Conservation (phyloP, 2,888 invertebrate genomes). For the Nomada fabriciana region DNA sequence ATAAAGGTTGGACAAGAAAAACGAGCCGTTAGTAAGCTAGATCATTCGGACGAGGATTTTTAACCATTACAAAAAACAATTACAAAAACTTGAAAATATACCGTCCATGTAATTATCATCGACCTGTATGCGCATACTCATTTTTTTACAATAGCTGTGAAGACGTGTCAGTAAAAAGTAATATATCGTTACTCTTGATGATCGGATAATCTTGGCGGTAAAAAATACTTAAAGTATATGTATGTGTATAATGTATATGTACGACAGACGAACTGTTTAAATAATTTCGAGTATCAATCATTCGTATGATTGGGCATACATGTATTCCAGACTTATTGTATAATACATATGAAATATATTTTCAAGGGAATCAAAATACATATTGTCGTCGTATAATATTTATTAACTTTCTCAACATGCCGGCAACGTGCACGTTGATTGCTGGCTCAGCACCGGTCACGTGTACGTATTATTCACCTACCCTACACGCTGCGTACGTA, state of each 20-base stretch:
- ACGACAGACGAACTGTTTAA: slow-evolving; percentile 6
- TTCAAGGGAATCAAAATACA: slow-evolving; percentile 56
- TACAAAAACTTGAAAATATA: slow-evolving; percentile 45
- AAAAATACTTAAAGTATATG: slow-evolving; percentile 27
- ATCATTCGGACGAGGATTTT: slow-evolving; percentile 83
- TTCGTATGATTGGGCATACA: slow-evolving; percentile 22
- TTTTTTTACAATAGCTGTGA: slow-evolving; percentile 45
- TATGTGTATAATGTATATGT: slow-evolving; percentile 6
- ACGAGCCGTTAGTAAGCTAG: slow-evolving; percentile 79
- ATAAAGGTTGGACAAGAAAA: slow-evolving; percentile 78
- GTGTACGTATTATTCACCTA: slow-evolving; percentile 58
- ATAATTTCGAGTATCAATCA: slow-evolving; percentile 23
- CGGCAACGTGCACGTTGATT: slow-evolving; percentile 44
- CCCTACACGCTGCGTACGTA: slow-evolving; percentile 59
- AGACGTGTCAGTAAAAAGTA: slow-evolving; percentile 36
- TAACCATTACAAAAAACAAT: slow-evolving; percentile 63
- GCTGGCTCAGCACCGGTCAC: slow-evolving; percentile 65
- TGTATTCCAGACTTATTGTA: slow-evolving; percentile 10
- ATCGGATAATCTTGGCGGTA: slow-evolving; percentile 13
- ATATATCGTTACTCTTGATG: slow-evolving; percentile 12
- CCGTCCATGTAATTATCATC: slow-evolving; percentile 47
- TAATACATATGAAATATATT: slow-evolving; percentile 35
- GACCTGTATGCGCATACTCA: slow-evolving; percentile 33
- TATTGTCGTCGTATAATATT: slow-evolving; percentile 65
- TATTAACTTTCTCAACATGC: slow-evolving; percentile 65